phyloP scores from a whole-genome alignment of 2,113 vertebrate species.

The Eurystomus gularis region DNA sequence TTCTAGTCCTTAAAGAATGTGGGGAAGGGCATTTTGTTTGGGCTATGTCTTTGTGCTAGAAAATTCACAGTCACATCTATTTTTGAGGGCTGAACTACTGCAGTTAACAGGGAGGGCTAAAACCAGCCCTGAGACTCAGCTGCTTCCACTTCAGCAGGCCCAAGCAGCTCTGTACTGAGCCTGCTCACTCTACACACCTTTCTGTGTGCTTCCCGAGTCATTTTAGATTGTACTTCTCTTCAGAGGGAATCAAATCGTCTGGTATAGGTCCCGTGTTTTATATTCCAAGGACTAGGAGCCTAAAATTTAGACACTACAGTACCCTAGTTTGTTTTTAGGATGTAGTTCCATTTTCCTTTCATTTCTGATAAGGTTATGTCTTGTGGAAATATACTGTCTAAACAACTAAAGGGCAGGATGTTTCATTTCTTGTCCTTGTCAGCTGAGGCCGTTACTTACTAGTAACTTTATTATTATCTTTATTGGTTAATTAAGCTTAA shows the following conservation, averaged over 20 bases:
- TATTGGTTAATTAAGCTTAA: not conserved
- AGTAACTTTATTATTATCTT: not conserved
- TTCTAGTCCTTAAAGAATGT: not conserved
- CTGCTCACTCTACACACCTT: rapidly evolving
- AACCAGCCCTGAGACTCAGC: not conserved
- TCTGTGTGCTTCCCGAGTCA: not conserved
- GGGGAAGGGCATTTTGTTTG: not conserved
- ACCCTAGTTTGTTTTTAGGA: not conserved
- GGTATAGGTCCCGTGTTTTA: rapidly evolving
- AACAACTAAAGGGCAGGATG: not conserved
- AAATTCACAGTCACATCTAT: not conserved
- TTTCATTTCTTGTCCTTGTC: not conserved
- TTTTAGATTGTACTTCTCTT: not conserved
- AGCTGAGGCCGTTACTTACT: not conserved
- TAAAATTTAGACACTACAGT: not conserved
- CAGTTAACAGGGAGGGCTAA: not conserved
- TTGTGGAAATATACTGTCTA: not conserved
- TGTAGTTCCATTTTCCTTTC: not conserved
- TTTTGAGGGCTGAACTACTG: not conserved
- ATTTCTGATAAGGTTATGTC: not conserved
- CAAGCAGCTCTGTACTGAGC: rapidly evolving
- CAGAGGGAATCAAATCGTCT: rapidly evolving
- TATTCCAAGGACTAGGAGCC: not conserved
- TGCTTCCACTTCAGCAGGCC: not conserved
- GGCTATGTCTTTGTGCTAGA: not conserved